These are phyloP conservation scores for Takifugu flavidus DNA, from an alignment of 2,113 vertebrate genomes.

Conservation along the genomic window DNA sequence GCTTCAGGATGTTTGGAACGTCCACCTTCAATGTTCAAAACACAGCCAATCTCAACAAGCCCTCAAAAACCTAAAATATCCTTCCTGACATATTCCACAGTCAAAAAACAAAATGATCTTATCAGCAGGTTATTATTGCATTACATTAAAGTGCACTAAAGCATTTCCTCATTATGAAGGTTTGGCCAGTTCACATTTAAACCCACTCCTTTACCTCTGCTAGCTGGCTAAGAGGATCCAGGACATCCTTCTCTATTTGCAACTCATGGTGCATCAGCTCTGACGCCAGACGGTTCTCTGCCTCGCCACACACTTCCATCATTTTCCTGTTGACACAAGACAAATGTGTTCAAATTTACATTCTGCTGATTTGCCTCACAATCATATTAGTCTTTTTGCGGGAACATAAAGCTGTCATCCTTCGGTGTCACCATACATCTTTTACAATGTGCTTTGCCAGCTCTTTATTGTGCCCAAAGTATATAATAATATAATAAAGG, in stretches of 20 bases:
- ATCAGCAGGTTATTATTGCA: background rate
- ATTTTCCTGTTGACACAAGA: constrained; percentile 81
- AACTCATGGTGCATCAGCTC: constrained; percentile 91
- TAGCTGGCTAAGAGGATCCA: constrained; percentile 86
- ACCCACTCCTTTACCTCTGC: constrained; percentile 81
- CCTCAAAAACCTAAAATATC: background rate
- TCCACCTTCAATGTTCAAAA: constrained; percentile 77
- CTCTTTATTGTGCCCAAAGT: background rate
- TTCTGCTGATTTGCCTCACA: background rate
- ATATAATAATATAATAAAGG: constrained; percentile 1
- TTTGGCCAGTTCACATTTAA: background rate
- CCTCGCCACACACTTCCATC: constrained; percentile 93
- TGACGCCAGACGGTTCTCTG: constrained; percentile 88
- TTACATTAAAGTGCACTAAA: background rate
- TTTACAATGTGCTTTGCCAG: constrained; percentile 7
- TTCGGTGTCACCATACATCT: background rate
- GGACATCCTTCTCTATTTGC: constrained; percentile 90
- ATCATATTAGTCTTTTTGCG: background rate
- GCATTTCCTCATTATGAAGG: background rate
- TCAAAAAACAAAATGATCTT: background rate
- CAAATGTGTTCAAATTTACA: background rate
- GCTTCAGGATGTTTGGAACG: constrained; percentile 96
- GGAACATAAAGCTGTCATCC: background rate
- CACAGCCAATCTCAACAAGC: background rate
- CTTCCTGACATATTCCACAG: background rate